Percentiles rank a stretch among this genome's conserved stretches.
These are phyloP conservation scores for Gymnothorax reevesii DNA, from an alignment of 2,797 vertebrate genomes.

Conservation along the genomic window DNA sequence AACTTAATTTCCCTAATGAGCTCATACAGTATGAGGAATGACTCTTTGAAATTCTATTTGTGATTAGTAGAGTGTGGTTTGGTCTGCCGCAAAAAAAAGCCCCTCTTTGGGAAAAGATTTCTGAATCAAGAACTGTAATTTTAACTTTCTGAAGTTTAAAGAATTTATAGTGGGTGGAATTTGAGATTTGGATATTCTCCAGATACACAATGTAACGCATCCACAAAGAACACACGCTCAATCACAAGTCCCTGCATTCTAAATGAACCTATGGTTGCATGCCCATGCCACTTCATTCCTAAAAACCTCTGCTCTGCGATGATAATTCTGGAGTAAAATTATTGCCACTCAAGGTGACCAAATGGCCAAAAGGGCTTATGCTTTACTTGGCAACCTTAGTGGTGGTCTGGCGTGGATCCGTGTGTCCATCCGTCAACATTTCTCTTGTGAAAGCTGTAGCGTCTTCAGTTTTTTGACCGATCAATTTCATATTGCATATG, in stretches of 20 bases:
- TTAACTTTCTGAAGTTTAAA: neutral
- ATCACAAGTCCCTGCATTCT: neutral
- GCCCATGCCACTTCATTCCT: no score
- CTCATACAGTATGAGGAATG: conserved; percentile 66
- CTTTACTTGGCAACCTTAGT: no score
- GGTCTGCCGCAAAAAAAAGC: neutral
- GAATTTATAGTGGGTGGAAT: neutral
- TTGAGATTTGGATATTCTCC: neutral
- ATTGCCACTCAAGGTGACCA: no score
- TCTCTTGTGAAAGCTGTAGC: no score
- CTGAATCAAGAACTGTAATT: neutral
- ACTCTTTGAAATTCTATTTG: conserved; percentile 62
- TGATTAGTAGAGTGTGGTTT: conserved; percentile 60
- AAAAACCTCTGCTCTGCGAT: no score
- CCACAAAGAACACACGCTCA: neutral
- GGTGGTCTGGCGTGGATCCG: no score
- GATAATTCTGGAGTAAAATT: no score
- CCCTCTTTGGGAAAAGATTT: neutral
- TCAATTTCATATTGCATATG: no score
- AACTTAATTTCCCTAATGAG: conserved; percentile 75
- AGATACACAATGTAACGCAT: conserved; percentile 23
- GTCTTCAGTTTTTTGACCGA: no score
- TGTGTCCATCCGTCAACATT: no score
- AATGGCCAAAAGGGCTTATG: no score
- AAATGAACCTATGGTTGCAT: no score